phyloP scores from a whole-genome alignment of 1,140 invertebrate genomes.

The Tetramorium alpestre region DNA sequence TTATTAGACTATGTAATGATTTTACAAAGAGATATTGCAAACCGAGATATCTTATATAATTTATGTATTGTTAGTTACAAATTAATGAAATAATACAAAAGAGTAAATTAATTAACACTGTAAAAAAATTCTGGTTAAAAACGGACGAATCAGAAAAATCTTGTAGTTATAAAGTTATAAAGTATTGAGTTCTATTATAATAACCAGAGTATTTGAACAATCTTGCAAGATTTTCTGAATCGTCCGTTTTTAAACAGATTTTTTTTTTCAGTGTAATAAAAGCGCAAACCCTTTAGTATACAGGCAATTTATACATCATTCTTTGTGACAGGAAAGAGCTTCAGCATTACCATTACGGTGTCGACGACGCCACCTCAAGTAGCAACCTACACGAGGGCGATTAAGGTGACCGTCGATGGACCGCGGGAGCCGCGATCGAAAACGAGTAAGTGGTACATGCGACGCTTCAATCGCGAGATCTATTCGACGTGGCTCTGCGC shows the following conservation, averaged over 20 bases:
- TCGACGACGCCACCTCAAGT: conserved; percentile 97
- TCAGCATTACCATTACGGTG: conserved; percentile 98
- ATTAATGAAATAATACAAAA: not conserved
- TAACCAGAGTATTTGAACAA: too few species aligned
- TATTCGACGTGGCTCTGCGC: conserved; percentile 47
- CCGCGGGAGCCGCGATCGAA: conserved; percentile 98
- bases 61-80: not conserved
- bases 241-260: too few species aligned
- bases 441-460: conserved; percentile 93
- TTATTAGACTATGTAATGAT: not conserved
- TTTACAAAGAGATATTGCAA: not conserved
- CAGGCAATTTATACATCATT: not conserved
- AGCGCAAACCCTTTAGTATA: not conserved
- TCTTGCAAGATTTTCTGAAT: too few species aligned
- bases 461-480: conserved; percentile 60
- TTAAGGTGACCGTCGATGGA: conserved; percentile 99
- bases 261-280: too few species aligned
- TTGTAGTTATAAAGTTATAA: too few species aligned
- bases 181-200: too few species aligned
- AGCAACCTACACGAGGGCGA: conserved; percentile 97
- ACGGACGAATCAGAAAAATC: too few species aligned
- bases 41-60: not conserved
- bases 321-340: conserved; percentile 95
- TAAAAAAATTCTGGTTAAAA: too few species aligned
- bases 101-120: too few species aligned